Conservation (phyloP, 2,797 vertebrate species). For the Anguilla marmorata region DNA sequence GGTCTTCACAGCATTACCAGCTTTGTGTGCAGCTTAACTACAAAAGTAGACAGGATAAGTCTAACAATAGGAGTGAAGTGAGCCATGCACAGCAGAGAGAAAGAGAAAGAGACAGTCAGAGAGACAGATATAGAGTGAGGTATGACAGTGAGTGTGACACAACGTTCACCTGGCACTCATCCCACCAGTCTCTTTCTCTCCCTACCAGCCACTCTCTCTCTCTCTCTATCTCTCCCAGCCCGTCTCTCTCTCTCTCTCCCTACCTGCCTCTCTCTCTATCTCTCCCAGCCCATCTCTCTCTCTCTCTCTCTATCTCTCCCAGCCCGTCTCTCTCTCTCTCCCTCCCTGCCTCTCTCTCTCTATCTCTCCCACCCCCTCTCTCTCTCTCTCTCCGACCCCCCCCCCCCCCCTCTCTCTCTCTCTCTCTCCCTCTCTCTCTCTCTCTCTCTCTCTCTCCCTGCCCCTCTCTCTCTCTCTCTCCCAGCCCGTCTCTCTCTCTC, state of each 20-base stretch:
- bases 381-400: too few relatives aligned
- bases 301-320: background rate
- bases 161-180: background rate
- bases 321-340: background rate
- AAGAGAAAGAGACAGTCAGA: background rate
- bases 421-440: background rate
- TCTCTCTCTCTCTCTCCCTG: background rate
- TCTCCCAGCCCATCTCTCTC: too few relatives aligned
- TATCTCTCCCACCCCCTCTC: too few relatives aligned
- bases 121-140: slow-evolving; percentile 14
- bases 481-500: background rate
- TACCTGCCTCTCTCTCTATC: too few relatives aligned
- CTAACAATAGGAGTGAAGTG: background rate
- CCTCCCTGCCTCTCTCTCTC: background rate
- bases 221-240: too few relatives aligned
- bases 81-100: background rate
- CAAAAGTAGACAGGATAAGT: background rate
- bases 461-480: too few relatives aligned
- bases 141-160: background rate
- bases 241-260: too few relatives aligned
- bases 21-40: background rate
- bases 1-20: background rate
- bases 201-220: too few relatives aligned
- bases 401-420: background rate
- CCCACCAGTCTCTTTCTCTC: background rate